Evolutionary conservation across 2,888 invertebrate species (phyloP), one percentile per base, ranked within the genome.

Genomic region (Leptinotarsa rubiginosa): DNA sequence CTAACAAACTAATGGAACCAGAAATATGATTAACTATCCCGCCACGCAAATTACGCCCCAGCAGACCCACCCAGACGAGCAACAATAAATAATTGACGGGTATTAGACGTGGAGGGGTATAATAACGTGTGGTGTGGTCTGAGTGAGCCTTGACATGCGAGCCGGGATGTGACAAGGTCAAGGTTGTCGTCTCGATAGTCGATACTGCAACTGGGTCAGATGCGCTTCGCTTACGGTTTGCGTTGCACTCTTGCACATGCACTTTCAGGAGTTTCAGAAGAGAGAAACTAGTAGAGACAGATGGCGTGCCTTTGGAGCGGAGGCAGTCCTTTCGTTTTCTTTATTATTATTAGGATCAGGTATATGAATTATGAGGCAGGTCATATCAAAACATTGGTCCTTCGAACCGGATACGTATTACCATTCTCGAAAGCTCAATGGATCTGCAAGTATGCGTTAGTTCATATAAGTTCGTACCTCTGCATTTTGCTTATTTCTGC

Each of bases 191-290:
- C 56, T 62, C 71, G 69, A 25, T 64, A 66, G 67, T 77, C 78
- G 75, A 78, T 79, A 78, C 65, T 76, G 79, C 79, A 82, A 79
- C 72, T 79, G 75, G 80, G 81, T 80, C 79, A 81, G 75, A 78
- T 80, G 75, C 75, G 75, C 76, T 73, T 65, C 67, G 71, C 47
- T 72, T 49, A 22, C 59, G 13, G 10, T 41, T 18, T 25, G 59
- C 10, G 31, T 41, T 62, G 62, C 41, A 41, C 31, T 16, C 62
- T 25, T 54, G 68, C 25, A 49, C 25, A 56, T 56, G 22, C n/a
- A 56, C 54, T 10, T 56, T 56, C 54, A 56, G 22, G 22, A 56
- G 1, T 25, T 56, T 22, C 22, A 13, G 15, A 15, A 13, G 22
- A 56, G 12, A 12, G 54, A 18, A 18, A 52, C n/a, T 18, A 52